phyloP scores from a whole-genome alignment of 2,797 vertebrate species.

The Leucoraja ocellata region DNA sequence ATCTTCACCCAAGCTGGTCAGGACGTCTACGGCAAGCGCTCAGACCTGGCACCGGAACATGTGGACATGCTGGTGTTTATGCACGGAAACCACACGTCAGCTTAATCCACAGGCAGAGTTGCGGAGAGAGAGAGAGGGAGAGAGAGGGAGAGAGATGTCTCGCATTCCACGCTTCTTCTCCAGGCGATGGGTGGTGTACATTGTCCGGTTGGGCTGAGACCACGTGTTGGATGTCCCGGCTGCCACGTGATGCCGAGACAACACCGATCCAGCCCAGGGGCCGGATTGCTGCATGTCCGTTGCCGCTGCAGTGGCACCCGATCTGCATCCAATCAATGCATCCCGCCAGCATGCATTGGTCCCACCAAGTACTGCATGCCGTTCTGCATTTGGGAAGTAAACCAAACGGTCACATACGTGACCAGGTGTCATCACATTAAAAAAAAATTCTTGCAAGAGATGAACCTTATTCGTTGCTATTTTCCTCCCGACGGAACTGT shows the following conservation, averaged over 20 bases:
- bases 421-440: no score
- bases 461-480: no score
- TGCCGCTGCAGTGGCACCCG: neutral
- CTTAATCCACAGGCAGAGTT: neutral
- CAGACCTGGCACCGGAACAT: conserved; percentile 56
- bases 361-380: neutral
- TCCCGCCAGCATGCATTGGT: neutral
- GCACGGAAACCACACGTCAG: conserved; percentile 54
- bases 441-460: no score
- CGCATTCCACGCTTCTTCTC: neutral
- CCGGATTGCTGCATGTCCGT: neutral
- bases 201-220: neutral
- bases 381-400: no score
- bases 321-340: neutral
- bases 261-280: no score
- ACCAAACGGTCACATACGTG: no score
- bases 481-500: no score
- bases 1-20: conserved; percentile 49
- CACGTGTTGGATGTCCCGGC: no score
- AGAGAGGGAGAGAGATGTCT: no score
- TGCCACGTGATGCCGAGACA: neutral
- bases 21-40: conserved; percentile 50
- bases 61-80: conserved; percentile 62
- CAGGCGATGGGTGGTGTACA: neutral
- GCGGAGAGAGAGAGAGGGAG: no score